Evolutionary conservation across 2,888 invertebrate genomes (phyloP), one percentile per base, ranked within the genome.

Genomic region (Megaustenia siamemsis): DNA sequence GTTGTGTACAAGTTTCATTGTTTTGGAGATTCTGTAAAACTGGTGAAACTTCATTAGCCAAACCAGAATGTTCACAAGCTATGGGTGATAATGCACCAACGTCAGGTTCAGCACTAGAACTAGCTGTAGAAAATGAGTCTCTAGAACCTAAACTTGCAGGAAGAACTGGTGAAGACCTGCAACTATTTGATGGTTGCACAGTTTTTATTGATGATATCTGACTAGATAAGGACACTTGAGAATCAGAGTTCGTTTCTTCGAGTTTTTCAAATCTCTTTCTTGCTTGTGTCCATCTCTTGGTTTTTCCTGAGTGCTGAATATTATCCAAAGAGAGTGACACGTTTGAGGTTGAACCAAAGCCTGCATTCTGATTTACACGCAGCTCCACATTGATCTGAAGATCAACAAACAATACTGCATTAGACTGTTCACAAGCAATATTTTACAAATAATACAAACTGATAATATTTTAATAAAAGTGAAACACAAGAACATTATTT

Each of bases 351-450:
- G 91, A 89, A 15, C 91, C 91, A 0, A 92, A 86, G 8, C 91
- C 91, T 68, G 91, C 90, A 68, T 86, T 82, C 81, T 89, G 89
- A 82, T 90, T 89, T 66, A 87, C 87, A 49, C 91, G 85, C 18
- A 90, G 53, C n/a, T 84, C 89, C 15, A 90, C 90, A 76, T 83
- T 85, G 35, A 92, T 89, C 91, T 91, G 87, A 38, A 88, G 32
- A 24, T 35, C n/a, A 45, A 24, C n/a, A n/a, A n/a, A n/a, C n/a
- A n/a, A n/a, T n/a, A n/a, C n/a, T n/a, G n/a, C n/a, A n/a, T n/a
- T n/a, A n/a, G n/a, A n/a, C n/a, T n/a, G n/a, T n/a, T n/a, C n/a
- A n/a, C n/a, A n/a, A n/a, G n/a, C n/a, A n/a, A n/a, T n/a, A n/a
- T n/a, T n/a, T n/a, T n/a, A n/a, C n/a, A n/a, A n/a, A n/a, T n/a